Evolutionary conservation across 2,113 vertebrate species (phyloP).

Genomic region (Notiomystis cincta): DNA sequence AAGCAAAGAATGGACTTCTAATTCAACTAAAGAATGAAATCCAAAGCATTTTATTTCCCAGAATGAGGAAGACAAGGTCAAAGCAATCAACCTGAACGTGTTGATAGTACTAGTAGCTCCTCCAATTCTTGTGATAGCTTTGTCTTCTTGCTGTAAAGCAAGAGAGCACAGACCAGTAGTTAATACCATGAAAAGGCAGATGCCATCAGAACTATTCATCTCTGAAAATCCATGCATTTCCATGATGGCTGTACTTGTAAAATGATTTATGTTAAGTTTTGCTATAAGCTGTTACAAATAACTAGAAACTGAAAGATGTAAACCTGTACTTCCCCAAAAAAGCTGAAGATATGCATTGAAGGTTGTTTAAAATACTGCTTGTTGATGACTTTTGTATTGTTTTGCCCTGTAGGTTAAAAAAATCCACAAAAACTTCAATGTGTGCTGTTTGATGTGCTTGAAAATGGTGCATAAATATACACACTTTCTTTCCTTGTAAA

Average conservation of each 20-base stretch:
- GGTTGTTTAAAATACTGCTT: slow-evolving; percentile 64
- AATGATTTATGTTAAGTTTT: slow-evolving; percentile 66
- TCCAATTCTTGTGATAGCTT: slow-evolving; percentile 52
- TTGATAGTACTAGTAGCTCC: slow-evolving; percentile 45
- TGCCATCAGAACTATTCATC: slow-evolving; percentile 51
- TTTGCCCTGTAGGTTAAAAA: slow-evolving; percentile 53
- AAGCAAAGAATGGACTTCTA: not conserved
- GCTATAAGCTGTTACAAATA: slow-evolving; percentile 61
- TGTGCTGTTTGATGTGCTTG: slow-evolving; percentile 75
- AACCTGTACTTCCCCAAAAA: slow-evolving; percentile 43
- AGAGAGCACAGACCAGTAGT: slow-evolving; percentile 44
- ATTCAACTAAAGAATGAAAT: slow-evolving; percentile 38
- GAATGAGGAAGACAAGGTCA: slow-evolving; percentile 59
- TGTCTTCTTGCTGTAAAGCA: slow-evolving; percentile 63
- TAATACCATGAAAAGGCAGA: slow-evolving; percentile 46
- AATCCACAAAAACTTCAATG: slow-evolving; percentile 7
- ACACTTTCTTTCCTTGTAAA: slow-evolving; percentile 58
- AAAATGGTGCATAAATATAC: slow-evolving; percentile 68
- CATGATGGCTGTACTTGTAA: slow-evolving; percentile 64
- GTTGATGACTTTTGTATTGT: slow-evolving; percentile 63
- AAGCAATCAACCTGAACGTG: slow-evolving; percentile 37
- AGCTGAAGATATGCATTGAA: slow-evolving; percentile 57
- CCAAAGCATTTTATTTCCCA: slow-evolving; percentile 65
- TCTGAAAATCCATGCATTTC: slow-evolving; percentile 64
- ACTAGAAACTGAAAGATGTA: slow-evolving; percentile 47